These are phyloP conservation scores for Lasius platythorax DNA, from an alignment of 2,888 invertebrate species.

Conservation along the genomic window DNA sequence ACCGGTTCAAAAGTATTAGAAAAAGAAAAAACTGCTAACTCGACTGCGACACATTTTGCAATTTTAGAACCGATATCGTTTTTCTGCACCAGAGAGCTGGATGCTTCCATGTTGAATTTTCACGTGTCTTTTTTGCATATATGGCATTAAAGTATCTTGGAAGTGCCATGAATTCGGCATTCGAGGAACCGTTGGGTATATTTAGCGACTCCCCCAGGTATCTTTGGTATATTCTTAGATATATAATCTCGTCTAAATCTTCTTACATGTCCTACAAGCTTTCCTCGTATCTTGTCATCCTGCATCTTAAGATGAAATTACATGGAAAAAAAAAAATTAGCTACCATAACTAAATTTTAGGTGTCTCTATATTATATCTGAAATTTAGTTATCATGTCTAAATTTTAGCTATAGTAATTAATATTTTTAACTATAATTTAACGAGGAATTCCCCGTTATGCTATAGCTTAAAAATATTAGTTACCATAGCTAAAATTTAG, in stretches of 20 bases:
- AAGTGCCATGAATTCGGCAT: constrained; percentile 10
- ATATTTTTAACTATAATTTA: too few species aligned
- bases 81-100: not conserved
- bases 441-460: too few species aligned
- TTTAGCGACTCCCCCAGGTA: constrained; percentile 22
- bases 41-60: not conserved
- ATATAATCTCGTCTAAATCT: not conserved
- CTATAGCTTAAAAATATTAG: too few species aligned
- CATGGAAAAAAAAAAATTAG: too few species aligned
- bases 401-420: too few species aligned
- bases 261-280: not conserved
- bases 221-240: constrained; percentile 7
- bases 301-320: not conserved
- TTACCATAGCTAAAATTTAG: too few species aligned
- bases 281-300: not conserved
- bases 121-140: not conserved
- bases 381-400: too few species aligned
- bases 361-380: too few species aligned
- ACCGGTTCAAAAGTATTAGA: not conserved
- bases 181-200: constrained; percentile 21
- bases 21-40: constrained; percentile 17
- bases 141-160: not conserved
- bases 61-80: not conserved
- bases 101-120: not conserved
- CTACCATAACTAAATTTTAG: too few species aligned